phyloP scores from a whole-genome alignment of 2,113 vertebrate species.

The Procapra przewalskii region DNA sequence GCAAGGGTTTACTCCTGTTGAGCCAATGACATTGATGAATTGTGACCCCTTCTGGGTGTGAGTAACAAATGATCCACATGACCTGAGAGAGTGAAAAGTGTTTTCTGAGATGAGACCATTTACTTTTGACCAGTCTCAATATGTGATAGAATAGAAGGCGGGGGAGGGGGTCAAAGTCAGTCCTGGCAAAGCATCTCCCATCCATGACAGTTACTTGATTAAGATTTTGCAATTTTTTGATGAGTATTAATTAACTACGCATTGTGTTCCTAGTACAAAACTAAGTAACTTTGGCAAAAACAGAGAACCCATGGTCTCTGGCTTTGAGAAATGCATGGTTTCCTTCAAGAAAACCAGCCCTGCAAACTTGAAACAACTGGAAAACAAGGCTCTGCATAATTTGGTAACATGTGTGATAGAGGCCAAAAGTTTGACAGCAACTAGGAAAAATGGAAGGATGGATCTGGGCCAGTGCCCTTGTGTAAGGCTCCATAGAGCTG shows the following conservation, averaged over 20 bases:
- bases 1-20: background rate
- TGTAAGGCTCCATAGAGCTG: background rate
- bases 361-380: background rate
- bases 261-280: background rate
- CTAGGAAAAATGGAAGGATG: background rate
- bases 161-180: background rate
- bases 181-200: background rate
- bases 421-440: background rate
- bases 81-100: background rate
- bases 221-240: background rate
- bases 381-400: background rate
- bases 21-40: background rate
- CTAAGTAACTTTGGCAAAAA: no score
- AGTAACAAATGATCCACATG: background rate
- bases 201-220: background rate
- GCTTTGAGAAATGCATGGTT: background rate
- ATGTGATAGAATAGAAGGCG: background rate
- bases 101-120: constrained; percentile 5
- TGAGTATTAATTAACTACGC: background rate
- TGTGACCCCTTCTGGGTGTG: background rate
- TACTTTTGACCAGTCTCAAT: background rate
- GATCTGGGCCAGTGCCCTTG: background rate
- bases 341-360: background rate
- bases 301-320: no score
- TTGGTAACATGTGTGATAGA: background rate